phyloP scores from a whole-genome alignment of 1,140 invertebrate genomes.

The Coboldia fuscipes region DNA sequence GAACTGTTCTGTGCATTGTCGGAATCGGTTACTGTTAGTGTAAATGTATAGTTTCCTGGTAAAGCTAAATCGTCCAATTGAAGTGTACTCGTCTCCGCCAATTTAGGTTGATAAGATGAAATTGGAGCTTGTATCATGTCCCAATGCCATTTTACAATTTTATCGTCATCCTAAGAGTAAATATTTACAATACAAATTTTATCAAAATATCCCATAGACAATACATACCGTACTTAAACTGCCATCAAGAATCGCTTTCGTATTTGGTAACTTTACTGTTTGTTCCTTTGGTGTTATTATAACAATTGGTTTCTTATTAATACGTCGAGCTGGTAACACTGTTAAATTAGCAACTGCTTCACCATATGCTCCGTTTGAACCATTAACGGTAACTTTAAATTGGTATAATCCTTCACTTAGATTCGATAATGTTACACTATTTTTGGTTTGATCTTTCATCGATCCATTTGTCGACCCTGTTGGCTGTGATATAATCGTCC shows the following conservation, averaged over 20 bases:
- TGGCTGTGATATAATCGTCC: constrained; percentile 66
- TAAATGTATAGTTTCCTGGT: constrained; percentile 83
- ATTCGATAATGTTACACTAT: constrained; percentile 50
- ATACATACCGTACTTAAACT: constrained; percentile 27
- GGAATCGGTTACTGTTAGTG: constrained; percentile 80
- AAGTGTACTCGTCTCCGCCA: constrained; percentile 60
- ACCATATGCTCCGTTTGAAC: constrained; percentile 54
- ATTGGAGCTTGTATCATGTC: constrained; percentile 69
- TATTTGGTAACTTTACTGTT: constrained; percentile 72
- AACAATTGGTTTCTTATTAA: constrained; percentile 67
- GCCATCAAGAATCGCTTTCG: constrained; percentile 74
- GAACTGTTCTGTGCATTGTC: constrained; percentile 72
- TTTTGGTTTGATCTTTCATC: constrained; percentile 71
- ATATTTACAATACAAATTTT: background rate
- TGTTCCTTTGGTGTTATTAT: constrained; percentile 67
- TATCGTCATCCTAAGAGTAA: constrained; percentile 44
- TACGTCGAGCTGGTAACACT: constrained; percentile 68
- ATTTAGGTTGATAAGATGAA: constrained; percentile 57
- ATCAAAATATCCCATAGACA: background rate
- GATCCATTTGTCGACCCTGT: constrained; percentile 47
- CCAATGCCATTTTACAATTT: constrained; percentile 76
- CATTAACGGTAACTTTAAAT: constrained; percentile 63
- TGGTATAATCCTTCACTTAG: constrained; percentile 68
- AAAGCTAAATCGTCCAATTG: constrained; percentile 59
- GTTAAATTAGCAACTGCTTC: constrained; percentile 78